Conservation (phyloP, 2,888 invertebrate genomes). For the Drosophila limbata region DNA sequence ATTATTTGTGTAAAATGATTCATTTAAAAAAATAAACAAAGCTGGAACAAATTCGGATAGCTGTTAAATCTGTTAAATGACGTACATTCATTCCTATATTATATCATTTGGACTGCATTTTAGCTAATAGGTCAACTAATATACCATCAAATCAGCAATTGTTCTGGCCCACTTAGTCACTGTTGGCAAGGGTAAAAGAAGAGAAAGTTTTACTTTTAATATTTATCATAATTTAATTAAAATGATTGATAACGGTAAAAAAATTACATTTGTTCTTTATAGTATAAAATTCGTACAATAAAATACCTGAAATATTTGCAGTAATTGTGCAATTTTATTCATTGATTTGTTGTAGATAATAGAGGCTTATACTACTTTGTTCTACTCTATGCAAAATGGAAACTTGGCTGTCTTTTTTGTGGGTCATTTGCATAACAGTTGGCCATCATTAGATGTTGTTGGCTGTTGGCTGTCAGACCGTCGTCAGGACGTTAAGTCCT, state of each 20-base stretch:
- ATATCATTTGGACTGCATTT: neutral
- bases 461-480: conserved; percentile 66
- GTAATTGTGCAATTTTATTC: conserved; percentile 1
- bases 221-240: neutral
- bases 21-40: neutral
- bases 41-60: neutral
- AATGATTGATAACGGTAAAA: neutral
- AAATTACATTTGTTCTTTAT: too few species aligned
- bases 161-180: neutral
- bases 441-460: conserved; percentile 65
- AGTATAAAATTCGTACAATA: neutral
- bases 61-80: neutral
- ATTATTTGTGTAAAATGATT: too few species aligned
- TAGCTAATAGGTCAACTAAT: neutral
- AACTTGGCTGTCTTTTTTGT: conserved; percentile 12
- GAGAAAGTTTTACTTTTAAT: neutral
- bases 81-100: neutral
- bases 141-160: neutral
- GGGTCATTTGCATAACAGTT: conserved; percentile 74
- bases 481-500: conserved; percentile 63
- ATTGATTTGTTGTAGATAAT: conserved; percentile 14
- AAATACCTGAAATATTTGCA: neutral
- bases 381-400: neutral
- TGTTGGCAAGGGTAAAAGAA: too few species aligned
- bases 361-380: conserved; percentile 1